Base-by-base conservation (phyloP, 2,113 vertebrate genomes). In the Burhinus bistriatus region DNA sequence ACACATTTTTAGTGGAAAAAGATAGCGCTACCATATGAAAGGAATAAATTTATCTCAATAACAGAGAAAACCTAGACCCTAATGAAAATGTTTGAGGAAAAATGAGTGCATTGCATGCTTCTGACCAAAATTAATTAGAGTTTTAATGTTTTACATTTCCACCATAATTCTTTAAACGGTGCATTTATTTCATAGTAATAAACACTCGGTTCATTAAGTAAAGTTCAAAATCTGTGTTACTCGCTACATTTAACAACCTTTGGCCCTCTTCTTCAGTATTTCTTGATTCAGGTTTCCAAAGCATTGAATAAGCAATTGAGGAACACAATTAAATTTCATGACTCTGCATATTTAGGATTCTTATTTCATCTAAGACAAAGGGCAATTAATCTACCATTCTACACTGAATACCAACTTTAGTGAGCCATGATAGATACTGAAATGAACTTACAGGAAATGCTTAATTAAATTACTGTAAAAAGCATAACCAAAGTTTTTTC, bases 141-240 rank as follows among this genome's bases (percentile, higher is more conserved):
- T 97, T 98, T 97, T 98, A 98, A 97, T 85, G 81, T 98, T 98
- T 97, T 97, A 97, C 93, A 96, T 93, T 97, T 97, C 86, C 96
- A 97, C 96, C 94, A 96, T 98, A 98, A 98, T 98, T 98, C 97
- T 98, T 97, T 98, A 98, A 98, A 98, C 97, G 98, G 97, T 98
- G 98, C 98, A 93, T 95, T 98, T 97, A 97, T 97, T 98, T 98
- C 96, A 97, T 96, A 98, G 98, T 98, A 98, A 99, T 99, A 99
- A 99, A 99, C 98, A 98, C 96, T 97, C 18, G 98, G 98, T 98
- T 99, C 99, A 99, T 99, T 99, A 99, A 98, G 96, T 98, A 97
- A 98, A 98, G 98, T 97, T 98, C 98, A 98, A 97, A 98, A 98
- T 97, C 97, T 93, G 96, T 97, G 98, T 99, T 98, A 98, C 91